phyloP scores from a whole-genome alignment of 1,140 invertebrate species.

The Prorops nasuta region DNA sequence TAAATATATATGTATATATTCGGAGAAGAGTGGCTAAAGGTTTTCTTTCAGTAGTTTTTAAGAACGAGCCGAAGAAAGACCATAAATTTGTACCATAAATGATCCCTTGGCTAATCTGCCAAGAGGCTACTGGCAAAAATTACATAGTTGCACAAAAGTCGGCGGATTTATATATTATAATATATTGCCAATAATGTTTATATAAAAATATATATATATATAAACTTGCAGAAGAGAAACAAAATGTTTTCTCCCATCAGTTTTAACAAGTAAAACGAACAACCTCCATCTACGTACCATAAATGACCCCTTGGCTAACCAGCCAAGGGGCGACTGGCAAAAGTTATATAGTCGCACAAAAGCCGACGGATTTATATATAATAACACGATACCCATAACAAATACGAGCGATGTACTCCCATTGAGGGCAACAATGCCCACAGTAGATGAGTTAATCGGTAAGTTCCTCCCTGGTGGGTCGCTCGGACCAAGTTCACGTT shows the following conservation, averaged over 20 bases:
- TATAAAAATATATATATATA: too few species aligned
- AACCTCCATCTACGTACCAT: too few species aligned
- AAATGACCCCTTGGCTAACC: not conserved
- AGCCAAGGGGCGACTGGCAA: constrained; percentile 20
- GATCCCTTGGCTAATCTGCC: not conserved
- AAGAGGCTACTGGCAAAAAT: constrained; percentile 26
- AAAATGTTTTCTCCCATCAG: too few species aligned
- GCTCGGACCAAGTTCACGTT: constrained; percentile 40
- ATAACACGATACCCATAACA: constrained; percentile 41
- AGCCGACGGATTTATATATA: constrained; percentile 31
- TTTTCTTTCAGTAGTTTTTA: too few species aligned
- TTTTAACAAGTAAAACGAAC: too few species aligned
- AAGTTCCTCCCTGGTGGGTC: constrained; percentile 49
- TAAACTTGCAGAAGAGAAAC: too few species aligned
- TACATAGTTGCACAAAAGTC: constrained; percentile 32
- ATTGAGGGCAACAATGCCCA: constrained; percentile 54
- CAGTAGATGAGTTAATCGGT: constrained; percentile 57
- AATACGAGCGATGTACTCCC: constrained; percentile 45
- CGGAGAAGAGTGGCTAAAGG: too few species aligned
- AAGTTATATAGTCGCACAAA: constrained; percentile 35
- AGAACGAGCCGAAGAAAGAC: too few species aligned
- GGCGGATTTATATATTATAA: constrained; percentile 34
- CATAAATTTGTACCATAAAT: too few species aligned
- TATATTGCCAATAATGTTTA: too few species aligned
- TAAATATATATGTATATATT: too few species aligned